These are phyloP conservation scores for Pegoplata infirma DNA, from an alignment of 2,888 invertebrate species.

Conservation along the genomic window DNA sequence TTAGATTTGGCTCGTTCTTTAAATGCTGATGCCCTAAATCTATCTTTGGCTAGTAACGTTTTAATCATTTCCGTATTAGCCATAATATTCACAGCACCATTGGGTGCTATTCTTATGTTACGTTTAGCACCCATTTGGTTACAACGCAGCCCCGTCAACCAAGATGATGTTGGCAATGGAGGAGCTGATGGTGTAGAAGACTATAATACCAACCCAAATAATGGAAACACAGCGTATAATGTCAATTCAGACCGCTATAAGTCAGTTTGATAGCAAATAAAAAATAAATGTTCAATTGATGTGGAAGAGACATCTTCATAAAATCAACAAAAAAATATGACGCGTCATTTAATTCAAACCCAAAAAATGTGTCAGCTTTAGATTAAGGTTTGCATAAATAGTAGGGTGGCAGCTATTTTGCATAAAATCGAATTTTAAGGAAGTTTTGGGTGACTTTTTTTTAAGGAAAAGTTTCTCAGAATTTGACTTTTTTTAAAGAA, in stretches of 20 bases:
- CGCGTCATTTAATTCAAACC: constrained; percentile 15
- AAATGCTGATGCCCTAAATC: constrained; percentile 69
- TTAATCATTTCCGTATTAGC: constrained; percentile 80
- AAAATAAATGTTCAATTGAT: background rate
- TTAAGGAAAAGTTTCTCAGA: no score
- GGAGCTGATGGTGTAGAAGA: constrained; percentile 1
- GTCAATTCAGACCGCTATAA: constrained; percentile 54
- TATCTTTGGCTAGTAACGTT: constrained; percentile 78
- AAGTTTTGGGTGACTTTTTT: no score
- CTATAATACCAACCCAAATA: constrained; percentile 28
- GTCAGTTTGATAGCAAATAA: constrained; percentile 48
- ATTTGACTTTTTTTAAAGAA: no score
- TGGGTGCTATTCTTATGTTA: constrained; percentile 79
- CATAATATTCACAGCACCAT: constrained; percentile 80
- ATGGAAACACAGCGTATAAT: constrained; percentile 41
- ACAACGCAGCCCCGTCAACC: constrained; percentile 64
- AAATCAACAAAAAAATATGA: constrained; percentile 10
- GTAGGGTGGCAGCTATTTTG: no score
- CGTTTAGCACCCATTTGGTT: constrained; percentile 77
- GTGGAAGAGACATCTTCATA: background rate
- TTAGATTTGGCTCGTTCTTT: constrained; percentile 79
- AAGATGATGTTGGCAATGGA: constrained; percentile 12
- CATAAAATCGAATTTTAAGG: no score
- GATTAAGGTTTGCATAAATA: constrained; percentile 6
- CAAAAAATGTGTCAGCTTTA: constrained; percentile 12